Evolutionary conservation across 2,113 vertebrate genomes (phyloP).

Genomic region (Cephalophus harveyi): DNA sequence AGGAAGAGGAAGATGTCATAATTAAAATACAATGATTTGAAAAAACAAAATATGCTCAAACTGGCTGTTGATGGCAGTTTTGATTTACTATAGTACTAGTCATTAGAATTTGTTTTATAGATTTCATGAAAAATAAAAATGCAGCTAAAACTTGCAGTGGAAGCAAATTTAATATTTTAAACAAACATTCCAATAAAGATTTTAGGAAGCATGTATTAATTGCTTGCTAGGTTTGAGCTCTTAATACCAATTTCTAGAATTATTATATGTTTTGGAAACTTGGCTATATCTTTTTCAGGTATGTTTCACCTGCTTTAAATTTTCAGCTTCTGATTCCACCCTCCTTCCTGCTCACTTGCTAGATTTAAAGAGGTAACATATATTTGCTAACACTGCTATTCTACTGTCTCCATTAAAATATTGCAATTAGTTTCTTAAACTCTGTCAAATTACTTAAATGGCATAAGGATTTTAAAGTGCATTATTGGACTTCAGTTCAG

Average conservation of each 20-base stretch:
- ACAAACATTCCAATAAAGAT: neutral
- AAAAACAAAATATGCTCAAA: neutral
- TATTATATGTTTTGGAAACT: neutral
- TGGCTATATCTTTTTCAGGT: neutral
- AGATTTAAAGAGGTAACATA: constrained; percentile 1
- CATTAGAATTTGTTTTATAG: neutral
- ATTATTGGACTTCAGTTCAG: neutral
- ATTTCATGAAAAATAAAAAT: neutral
- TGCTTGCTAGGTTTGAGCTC: neutral
- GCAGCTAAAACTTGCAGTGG: neutral
- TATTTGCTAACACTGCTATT: neutral
- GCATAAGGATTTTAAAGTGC: constrained; percentile 57
- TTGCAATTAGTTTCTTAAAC: neutral
- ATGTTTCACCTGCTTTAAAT: neutral
- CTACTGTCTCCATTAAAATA: neutral
- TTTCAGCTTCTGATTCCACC: neutral
- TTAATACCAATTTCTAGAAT: neutral
- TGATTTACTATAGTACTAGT: neutral
- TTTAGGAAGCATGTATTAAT: neutral
- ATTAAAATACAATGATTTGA: constrained; percentile 10
- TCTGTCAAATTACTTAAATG: constrained; percentile 32
- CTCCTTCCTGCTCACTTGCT: neutral
- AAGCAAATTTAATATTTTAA: constrained; percentile 27
- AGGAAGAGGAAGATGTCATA: neutral
- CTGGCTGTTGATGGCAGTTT: neutral